Evolutionary conservation across 2,888 invertebrate species (phyloP), one percentile per base, ranked within the genome.

Genomic region (Caenorhabditis virilis): DNA sequence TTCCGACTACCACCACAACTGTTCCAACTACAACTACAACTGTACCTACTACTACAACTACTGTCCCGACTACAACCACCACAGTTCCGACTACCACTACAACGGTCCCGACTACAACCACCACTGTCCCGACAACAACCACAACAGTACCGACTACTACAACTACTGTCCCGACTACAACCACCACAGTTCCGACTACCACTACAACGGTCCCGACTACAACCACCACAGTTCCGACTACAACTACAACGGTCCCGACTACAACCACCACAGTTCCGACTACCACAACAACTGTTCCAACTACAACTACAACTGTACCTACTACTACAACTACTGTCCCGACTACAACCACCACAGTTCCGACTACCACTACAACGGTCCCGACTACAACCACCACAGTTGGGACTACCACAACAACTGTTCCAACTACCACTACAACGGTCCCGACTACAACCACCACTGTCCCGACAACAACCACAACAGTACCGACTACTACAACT

Each of bases 71-170:
- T 1, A 22, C 38, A 13, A 57, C 57, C 1, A 50, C 58, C 5
- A 58, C 58, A 1, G 58, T 46, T 5, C 33, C 51, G 0, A 58
- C 58, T 2, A 43, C 27, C 13, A 56, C 56, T 15, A 47, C 56
- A 0, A 56, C 56, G 9, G 56, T 43, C 18, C 22, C 56, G 2
- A 50, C 58, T 1, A 38, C 57, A 0, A 56, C 49, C 6, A 47
- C 56, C 0, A 50, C 49, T 1, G 56, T 43, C 16, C 16, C 30
- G 0, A 55, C 54, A 0, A 41, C 49, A 0, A 57, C 58, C 11
- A 58, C 51, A 6, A 52, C 51, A 6, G 51, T 27, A n/a, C 30
- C 47, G 43, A 53, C 59, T 6, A 50, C 52, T 16, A 49, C 49
- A 7, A 36, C 49, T 5, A 49, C 49, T 13, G 49, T 25, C 20